Evolutionary conservation across 1,140 invertebrate genomes (phyloP), one percentile per base, ranked within the genome.

Genomic region (Caenorhabditis latens): DNA sequence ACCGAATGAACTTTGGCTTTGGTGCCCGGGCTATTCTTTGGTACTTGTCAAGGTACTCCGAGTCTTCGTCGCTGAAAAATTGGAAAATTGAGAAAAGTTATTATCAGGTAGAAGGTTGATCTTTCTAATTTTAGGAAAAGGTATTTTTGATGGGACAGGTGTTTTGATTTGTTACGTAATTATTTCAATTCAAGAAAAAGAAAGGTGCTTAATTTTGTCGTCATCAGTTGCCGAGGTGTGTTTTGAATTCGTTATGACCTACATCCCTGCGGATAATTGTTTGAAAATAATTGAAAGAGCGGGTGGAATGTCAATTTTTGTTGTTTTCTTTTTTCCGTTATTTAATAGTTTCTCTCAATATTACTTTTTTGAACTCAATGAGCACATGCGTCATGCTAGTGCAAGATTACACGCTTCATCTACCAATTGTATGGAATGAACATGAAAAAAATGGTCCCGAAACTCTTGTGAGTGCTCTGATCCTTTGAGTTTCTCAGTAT

Each of bases 1-100:
- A 86, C 13, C 85, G 85, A 32, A 86, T 86, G 58, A 86, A 83
- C 40, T 86, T 86, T 40, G 85, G 65, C 48, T 86, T 86, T 24
- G 85, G 85, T 14, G 85, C 71, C 7, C 85, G 46, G 16, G 71
- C 85, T 40, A 71, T 53, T 79, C 84, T 42, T 79, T 79, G 71
- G 46, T 79, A 79, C n/a, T 79, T 50, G 53, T 84, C 53, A 40
- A 57, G 53, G 53, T 16, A 55, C 8, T 40, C 43, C 40, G 71
- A 9, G 1, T 63, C 75, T 21, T 86, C 85, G 16, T 83, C 85
- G 55, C 85, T 86, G 85, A 86, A 86, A 86, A 83, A 21, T 75
- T 43, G 50, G 1, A 53, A 16, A 16, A 14, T 53, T 11, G 16
- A 14, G 3, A 53, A 53, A 32, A 32, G 2, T 1, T 32, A 32